Conservation (phyloP, 2,113 vertebrate species). For the Neodon shergylaensis region DNA sequence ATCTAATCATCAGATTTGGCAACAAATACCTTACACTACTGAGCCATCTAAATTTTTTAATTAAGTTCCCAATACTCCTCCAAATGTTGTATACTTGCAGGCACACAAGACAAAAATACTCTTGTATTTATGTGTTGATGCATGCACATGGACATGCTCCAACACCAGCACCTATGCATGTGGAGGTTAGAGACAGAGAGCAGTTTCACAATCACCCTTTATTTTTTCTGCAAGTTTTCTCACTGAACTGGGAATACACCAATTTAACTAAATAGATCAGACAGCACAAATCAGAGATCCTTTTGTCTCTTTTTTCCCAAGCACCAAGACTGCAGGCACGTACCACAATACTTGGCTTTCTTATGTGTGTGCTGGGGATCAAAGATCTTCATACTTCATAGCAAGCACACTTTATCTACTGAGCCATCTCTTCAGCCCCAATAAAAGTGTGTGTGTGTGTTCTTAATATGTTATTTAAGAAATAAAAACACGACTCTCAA, state of each 20-base stretch:
- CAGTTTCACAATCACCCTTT: neutral
- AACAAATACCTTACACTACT: neutral
- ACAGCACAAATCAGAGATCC: neutral
- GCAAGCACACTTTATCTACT: neutral
- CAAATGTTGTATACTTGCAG: neutral
- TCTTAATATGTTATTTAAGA: neutral
- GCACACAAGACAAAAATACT: neutral
- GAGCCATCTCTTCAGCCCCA: neutral
- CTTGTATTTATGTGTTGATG: neutral
- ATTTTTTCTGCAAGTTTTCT: neutral
- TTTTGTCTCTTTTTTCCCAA: neutral
- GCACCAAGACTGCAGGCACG: neutral
- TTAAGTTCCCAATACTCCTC: neutral
- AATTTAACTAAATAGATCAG: neutral
- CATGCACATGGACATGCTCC: too few species aligned
- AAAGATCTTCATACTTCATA: neutral
- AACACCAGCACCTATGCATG: neutral
- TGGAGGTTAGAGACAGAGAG: neutral
- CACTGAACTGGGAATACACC: neutral
- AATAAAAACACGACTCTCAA: neutral
- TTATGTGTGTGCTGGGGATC: neutral
- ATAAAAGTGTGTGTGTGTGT: neutral
- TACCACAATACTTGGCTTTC: neutral
- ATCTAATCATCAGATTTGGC: neutral
- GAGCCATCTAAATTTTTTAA: neutral